Conservation (phyloP, 2,888 invertebrate species). For the Rotaria socialis region DNA sequence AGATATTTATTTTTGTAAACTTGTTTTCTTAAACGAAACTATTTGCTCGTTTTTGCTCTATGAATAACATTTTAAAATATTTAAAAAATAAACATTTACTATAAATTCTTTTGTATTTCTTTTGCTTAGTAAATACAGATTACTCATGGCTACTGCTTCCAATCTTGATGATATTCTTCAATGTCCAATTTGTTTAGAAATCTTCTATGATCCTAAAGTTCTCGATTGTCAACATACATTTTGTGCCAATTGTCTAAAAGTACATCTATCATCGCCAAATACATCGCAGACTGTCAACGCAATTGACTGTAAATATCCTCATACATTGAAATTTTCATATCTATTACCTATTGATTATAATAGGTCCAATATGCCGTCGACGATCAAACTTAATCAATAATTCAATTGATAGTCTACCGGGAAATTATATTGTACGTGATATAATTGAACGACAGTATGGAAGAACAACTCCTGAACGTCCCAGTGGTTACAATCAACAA, state of each 20-base stretch:
- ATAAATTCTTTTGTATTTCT: too few relatives aligned
- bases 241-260: background rate
- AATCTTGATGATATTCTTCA: constrained; percentile 12
- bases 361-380: background rate
- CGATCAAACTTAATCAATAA: background rate
- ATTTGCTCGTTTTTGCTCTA: too few relatives aligned
- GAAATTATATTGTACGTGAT: constrained; percentile 32
- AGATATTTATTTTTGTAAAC: too few relatives aligned
- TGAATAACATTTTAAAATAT: too few relatives aligned
- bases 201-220: background rate
- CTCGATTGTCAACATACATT: constrained; percentile 35
- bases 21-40: too few relatives aligned
- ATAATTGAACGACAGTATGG: constrained; percentile 24
- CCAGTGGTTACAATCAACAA: background rate
- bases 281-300: background rate
- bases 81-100: too few relatives aligned
- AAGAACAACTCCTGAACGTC: background rate
- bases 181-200: constrained; percentile 34
- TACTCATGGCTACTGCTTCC: background rate
- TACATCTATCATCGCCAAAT: background rate
- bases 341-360: background rate
- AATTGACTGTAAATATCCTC: background rate
- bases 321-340: background rate
- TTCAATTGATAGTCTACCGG: background rate
- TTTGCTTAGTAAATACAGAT: background rate